phyloP scores from a whole-genome alignment of 2,113 vertebrate genomes.

The Pygoscelis antarcticus region DNA sequence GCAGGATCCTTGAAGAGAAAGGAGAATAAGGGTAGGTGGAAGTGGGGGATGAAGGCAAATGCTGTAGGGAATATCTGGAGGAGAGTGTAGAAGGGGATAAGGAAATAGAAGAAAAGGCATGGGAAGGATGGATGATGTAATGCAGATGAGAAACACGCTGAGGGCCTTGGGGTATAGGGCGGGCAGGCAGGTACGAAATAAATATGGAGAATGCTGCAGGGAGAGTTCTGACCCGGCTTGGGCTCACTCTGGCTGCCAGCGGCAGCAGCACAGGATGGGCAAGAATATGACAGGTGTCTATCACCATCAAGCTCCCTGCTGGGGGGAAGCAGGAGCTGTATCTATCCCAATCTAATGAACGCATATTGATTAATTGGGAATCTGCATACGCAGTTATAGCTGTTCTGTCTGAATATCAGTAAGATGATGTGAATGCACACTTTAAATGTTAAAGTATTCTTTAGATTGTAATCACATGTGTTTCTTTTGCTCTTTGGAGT shows the following conservation, averaged over 20 bases:
- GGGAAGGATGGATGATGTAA: neutral
- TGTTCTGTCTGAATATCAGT: constrained; percentile 65
- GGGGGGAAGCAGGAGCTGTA: neutral
- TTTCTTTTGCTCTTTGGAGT: constrained; percentile 39
- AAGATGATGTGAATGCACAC: constrained; percentile 40
- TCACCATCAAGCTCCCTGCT: neutral
- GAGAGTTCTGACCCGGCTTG: neutral
- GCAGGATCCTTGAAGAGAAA: neutral
- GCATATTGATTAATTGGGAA: constrained; percentile 70
- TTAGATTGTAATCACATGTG: constrained; percentile 46
- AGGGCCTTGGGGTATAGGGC: neutral
- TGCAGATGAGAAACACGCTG: neutral
- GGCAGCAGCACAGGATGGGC: neutral
- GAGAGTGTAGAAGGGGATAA: neutral
- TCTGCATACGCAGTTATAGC: constrained; percentile 18
- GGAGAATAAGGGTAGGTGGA: neutral
- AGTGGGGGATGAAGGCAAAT: neutral
- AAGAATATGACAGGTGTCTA: neutral
- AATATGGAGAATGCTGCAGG: neutral
- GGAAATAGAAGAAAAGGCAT: neutral
- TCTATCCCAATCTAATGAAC: neutral
- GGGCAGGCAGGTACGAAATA: neutral
- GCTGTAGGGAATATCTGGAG: neutral
- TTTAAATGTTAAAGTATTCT: constrained; percentile 77
- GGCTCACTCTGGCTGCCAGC: accelerated